Conservation (phyloP, 2,888 invertebrate genomes). For the Machimus rusticus region DNA sequence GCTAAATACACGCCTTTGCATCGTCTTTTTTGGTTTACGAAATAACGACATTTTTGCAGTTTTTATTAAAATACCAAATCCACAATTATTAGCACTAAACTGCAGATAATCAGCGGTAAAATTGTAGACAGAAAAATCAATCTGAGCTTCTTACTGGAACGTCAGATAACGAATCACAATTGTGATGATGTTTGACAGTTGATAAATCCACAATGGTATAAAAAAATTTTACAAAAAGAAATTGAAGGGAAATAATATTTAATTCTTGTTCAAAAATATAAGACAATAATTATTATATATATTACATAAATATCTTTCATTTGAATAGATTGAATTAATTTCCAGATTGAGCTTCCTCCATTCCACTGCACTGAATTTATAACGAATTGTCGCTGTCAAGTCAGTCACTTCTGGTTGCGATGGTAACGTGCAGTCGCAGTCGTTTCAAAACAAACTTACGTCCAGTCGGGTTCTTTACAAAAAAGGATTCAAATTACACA, state of each 20-base stretch:
- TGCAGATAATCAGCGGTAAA: background rate
- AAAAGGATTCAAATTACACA: background rate
- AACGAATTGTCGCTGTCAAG: background rate
- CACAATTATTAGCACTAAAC: background rate
- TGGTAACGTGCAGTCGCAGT: background rate
- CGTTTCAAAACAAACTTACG: background rate
- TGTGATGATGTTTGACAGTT: background rate
- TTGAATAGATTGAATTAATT: too few species aligned
- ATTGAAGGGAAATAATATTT: background rate
- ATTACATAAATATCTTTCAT: too few species aligned
- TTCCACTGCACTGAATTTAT: background rate
- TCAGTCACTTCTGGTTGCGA: background rate
- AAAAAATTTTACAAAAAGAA: background rate
- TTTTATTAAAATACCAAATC: background rate
- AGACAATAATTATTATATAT: too few species aligned
- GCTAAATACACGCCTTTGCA: slow-evolving; percentile 78
- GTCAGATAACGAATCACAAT: background rate
- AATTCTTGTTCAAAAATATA: background rate
- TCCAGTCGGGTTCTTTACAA: background rate
- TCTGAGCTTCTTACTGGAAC: background rate
- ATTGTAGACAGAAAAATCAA: slow-evolving; percentile 3
- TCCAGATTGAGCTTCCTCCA: background rate
- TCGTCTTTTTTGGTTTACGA: slow-evolving; percentile 85
- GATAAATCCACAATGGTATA: background rate
- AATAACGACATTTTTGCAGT: slow-evolving; percentile 76